Evolutionary conservation across 2,113 vertebrate genomes (phyloP).

Genomic region (Indicator maculatus): DNA sequence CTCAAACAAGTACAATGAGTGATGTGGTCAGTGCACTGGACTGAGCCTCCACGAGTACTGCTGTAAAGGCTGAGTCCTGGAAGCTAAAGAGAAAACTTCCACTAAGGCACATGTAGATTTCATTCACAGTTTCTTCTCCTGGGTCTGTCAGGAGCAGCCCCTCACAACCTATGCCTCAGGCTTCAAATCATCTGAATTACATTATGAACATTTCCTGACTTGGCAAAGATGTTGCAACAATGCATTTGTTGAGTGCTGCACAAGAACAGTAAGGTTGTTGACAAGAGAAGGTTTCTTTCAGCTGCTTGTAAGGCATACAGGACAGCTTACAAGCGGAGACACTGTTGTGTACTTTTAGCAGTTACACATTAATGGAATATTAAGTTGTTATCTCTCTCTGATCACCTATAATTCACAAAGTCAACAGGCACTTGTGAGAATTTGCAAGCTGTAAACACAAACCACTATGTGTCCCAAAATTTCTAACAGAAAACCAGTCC

Average conservation of each 20-base stretch:
- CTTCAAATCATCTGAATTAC: background rate
- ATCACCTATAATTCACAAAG: background rate
- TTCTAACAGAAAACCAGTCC: background rate
- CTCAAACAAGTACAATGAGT: background rate
- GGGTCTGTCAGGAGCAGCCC: background rate
- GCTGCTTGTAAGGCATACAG: background rate
- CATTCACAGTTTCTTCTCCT: background rate
- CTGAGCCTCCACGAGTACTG: background rate
- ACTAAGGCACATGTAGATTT: background rate
- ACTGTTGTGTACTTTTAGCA: background rate
- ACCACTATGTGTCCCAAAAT: background rate
- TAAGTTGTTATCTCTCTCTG: background rate
- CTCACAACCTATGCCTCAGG: background rate
- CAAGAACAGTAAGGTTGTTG: background rate
- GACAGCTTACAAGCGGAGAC: background rate
- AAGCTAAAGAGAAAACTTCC: background rate
- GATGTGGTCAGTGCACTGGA: background rate
- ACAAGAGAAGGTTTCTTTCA: background rate
- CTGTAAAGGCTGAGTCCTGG: background rate
- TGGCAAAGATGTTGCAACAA: background rate
- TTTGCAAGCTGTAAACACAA: background rate
- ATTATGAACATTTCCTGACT: background rate
- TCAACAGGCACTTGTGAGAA: background rate
- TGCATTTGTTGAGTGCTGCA: background rate
- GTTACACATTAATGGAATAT: background rate